Percentiles rank a stretch among this genome's conserved stretches.
Evolutionary conservation across 1,140 invertebrate species (phyloP).

Genomic region (Homalodisca vitripennis): DNA sequence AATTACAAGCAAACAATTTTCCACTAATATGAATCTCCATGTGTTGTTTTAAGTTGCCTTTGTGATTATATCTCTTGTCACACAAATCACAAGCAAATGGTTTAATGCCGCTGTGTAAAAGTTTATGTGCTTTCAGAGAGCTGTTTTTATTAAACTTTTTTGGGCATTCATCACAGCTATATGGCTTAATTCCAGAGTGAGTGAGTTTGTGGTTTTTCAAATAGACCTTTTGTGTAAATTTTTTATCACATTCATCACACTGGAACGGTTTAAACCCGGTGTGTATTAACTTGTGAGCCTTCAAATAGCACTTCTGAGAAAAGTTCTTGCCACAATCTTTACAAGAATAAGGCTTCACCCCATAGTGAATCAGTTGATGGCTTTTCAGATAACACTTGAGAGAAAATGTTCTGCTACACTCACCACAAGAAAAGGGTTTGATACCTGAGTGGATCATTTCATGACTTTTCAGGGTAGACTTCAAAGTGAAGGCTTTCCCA

Average conservation of each 20-base stretch:
- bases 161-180: conserved; percentile 17
- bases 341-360: conserved; percentile 50
- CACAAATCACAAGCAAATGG: conserved; percentile 48
- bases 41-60: conserved; percentile 69
- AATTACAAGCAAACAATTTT: conserved; percentile 29
- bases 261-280: conserved; percentile 59
- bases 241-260: conserved; percentile 62
- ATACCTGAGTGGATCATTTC: not conserved
- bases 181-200: not conserved
- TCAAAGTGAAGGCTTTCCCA: conserved; percentile 53
- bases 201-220: conserved; percentile 13
- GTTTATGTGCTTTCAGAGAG: conserved; percentile 8
- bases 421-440: not conserved
- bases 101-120: conserved; percentile 13
- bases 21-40: conserved; percentile 50
- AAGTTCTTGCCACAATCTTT: conserved; percentile 55
- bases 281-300: conserved; percentile 51
- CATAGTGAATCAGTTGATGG: conserved; percentile 49
- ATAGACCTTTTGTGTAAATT: conserved; percentile 48
- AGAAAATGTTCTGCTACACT: not conserved
- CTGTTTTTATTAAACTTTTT: conserved; percentile 21
- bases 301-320: conserved; percentile 53
- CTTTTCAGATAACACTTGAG: conserved; percentile 50
- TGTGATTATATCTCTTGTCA: conserved; percentile 50
- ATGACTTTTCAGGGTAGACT: conserved; percentile 34